These are phyloP conservation scores for Sitta carolinensis DNA, from an alignment of 2,797 vertebrate genomes.

Conservation along the genomic window DNA sequence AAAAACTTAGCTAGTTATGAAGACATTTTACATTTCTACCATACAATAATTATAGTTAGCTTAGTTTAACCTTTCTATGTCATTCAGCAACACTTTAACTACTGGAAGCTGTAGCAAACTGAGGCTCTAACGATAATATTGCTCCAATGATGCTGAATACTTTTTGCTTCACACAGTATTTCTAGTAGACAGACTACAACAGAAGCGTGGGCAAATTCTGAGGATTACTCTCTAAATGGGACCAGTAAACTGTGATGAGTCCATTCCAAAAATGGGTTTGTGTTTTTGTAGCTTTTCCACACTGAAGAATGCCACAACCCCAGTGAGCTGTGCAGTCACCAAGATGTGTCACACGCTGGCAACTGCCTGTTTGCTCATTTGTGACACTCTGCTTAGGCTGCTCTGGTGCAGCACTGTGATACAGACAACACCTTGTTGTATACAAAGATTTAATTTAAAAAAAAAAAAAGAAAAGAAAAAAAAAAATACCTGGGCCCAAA, in stretches of 20 bases:
- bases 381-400: neutral
- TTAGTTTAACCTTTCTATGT: constrained; percentile 16
- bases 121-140: constrained; percentile 53
- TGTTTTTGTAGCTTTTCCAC: constrained; percentile 9
- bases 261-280: neutral
- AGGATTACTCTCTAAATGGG: constrained; percentile 34
- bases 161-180: constrained; percentile 64
- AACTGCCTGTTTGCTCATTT: neutral
- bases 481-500: neutral
- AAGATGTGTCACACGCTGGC: neutral
- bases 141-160: constrained; percentile 56
- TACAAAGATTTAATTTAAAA: neutral
- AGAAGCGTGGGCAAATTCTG: constrained; percentile 44
- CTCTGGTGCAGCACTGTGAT: neutral
- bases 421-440: neutral
- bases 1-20: constrained; percentile 58
- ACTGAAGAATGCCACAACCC: neutral
- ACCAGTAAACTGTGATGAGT: constrained; percentile 36
- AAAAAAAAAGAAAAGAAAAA: accelerated
- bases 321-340: neutral
- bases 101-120: constrained; percentile 36
- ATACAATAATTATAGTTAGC: constrained; percentile 53
- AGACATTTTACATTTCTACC: constrained; percentile 55
- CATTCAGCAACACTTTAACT: constrained; percentile 32
- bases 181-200: constrained; percentile 63